Evolutionary conservation across 2,113 vertebrate genomes (phyloP), one percentile per base, ranked within the genome.

Genomic region (Epinephelus fuscoguttatus): DNA sequence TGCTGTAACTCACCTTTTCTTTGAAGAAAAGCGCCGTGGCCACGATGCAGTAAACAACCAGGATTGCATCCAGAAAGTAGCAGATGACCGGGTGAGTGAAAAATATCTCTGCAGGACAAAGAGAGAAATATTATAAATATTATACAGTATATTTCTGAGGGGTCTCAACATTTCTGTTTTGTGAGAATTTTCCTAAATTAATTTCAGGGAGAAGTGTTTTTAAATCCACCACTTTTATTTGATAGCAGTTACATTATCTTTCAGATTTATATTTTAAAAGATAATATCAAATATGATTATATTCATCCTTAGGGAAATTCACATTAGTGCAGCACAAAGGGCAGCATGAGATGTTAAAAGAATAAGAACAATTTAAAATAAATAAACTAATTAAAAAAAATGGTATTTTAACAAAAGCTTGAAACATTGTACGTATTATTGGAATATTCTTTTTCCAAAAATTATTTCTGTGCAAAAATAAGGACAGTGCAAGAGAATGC

Each of bases 41-140:
- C 21, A 97, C 0, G 1, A 99, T 61, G 2, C 96, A 96, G 0
- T 99, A 99, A 72, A 98, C 18, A 66, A 99, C 91, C 84, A 99
- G 96, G 87, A 99, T 42, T 5, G 96, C 97, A 21, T 99, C 98
- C 90, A 99, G 89, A 42, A 98, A 3, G 62, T 97, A 99, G 90
- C 98, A 99, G 80, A 96, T 89, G 30, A 89, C 88, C 6, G 97
- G 97, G 12, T 97, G 94, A 18, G 80, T 90, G 76, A 96, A 21
- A 2, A 14, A 11, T 4, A 23, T 25, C 3, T 71, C 93, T 95
- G 23, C 25, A 40, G 52, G 21, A 40, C 3, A 74, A 63, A 85
- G 12, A 70, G 2, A 72, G 21, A 17, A 4, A 25, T 4, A 9
- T 52, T 59, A 2, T 40, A 15, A 10, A 15, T 37, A 9, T 70